Evolutionary conservation across 1,140 invertebrate genomes (phyloP).

Genomic region (Dryas iulia): DNA sequence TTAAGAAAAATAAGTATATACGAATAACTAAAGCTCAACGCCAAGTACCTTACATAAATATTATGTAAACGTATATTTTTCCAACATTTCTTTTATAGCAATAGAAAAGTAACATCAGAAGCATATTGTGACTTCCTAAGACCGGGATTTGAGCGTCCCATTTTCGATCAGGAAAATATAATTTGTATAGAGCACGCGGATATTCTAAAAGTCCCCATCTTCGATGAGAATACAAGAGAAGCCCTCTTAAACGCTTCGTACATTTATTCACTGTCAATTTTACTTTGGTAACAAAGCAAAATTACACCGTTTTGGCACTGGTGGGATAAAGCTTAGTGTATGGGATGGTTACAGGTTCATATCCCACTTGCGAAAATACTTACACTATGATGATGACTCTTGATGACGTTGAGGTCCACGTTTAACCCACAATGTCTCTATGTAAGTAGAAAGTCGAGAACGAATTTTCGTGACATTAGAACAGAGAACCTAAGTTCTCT

Average conservation of each 20-base stretch:
- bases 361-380: too few relatives aligned
- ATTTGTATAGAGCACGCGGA: not conserved
- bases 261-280: not conserved
- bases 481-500: too few relatives aligned
- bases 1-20: not conserved
- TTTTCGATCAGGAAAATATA: constrained; percentile 3
- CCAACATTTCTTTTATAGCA: not conserved
- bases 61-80: not conserved
- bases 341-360: too few relatives aligned
- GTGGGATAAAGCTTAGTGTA: too few relatives aligned
- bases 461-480: too few relatives aligned
- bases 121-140: not conserved
- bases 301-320: not conserved
- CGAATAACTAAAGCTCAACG: not conserved
- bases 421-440: too few relatives aligned
- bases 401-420: too few relatives aligned
- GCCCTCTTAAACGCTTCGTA: not conserved
- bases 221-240: not conserved
- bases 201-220: not conserved
- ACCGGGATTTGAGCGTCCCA: not conserved
- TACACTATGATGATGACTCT: too few relatives aligned
- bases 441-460: too few relatives aligned
- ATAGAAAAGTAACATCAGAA: constrained; percentile 2
- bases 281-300: not conserved
- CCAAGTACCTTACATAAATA: not conserved